Conservation (phyloP, 2,797 vertebrate species). For the Xenentodon cancila region DNA sequence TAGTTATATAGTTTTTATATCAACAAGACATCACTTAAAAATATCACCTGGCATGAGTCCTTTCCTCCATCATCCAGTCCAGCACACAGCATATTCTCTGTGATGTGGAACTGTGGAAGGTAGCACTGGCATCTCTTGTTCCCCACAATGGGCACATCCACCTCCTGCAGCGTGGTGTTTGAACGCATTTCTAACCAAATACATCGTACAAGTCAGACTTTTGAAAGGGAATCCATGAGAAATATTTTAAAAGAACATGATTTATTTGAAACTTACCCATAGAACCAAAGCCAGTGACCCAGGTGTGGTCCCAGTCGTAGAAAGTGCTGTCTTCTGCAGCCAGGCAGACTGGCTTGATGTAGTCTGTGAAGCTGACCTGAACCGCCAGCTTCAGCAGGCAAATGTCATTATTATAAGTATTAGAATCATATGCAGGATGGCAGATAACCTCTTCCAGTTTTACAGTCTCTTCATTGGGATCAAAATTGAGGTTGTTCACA, state of each 20-base stretch:
- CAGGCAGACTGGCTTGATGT: conserved; percentile 76
- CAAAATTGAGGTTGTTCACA: not conserved
- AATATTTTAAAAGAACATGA: not conserved
- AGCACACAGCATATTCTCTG: conserved; percentile 67
- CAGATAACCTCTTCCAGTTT: fast-evolving
- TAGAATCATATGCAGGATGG: fast-evolving
- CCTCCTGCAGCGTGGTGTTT: conserved; percentile 56
- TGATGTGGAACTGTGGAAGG: not conserved
- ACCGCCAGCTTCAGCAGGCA: conserved; percentile 48
- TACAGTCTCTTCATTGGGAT: conserved; percentile 1
- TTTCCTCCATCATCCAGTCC: conserved; percentile 38
- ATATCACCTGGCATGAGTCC: conserved; percentile 67
- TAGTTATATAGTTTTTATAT: too few species aligned
- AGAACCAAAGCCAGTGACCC: conserved; percentile 46
- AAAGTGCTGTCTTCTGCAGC: conserved; percentile 38
- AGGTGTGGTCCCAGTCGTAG: conserved; percentile 14
- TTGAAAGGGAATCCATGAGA: too few species aligned
- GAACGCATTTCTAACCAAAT: fast-evolving
- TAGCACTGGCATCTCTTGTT: conserved; percentile 15
- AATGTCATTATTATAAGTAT: not conserved
- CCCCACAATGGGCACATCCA: conserved; percentile 59
- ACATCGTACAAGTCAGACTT: not conserved
- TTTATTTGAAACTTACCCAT: conserved; percentile 26
- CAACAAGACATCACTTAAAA: not conserved
- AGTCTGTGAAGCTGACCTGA: conserved; percentile 45